phyloP scores from a whole-genome alignment of 92 coral and sea anemone genomes.

The Blastomussa wellsi region DNA sequence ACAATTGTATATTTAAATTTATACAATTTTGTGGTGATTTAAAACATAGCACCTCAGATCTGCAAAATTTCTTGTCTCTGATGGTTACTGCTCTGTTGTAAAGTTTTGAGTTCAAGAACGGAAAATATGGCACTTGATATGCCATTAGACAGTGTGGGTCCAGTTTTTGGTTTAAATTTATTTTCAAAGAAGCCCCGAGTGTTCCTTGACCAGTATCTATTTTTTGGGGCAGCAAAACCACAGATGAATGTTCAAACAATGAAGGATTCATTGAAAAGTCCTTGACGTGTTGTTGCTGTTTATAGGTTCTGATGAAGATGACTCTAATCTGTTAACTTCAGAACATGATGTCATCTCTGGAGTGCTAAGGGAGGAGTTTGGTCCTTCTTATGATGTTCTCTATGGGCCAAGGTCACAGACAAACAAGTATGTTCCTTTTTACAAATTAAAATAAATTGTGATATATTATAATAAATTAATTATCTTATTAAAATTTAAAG shows the following conservation, averaged over 20 bases:
- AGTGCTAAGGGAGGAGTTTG: slow-evolving; percentile 86
- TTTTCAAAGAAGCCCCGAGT: no score
- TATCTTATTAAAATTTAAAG: no score
- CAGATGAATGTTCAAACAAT: not conserved
- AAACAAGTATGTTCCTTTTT: not conserved
- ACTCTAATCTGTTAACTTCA: slow-evolving; percentile 87
- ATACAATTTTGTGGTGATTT: no score
- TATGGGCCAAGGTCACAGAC: slow-evolving; percentile 30
- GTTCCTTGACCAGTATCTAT: no score
- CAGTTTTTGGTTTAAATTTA: no score
- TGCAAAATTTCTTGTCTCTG: no score
- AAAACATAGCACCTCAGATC: no score
- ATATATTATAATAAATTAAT: not conserved
- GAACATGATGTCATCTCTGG: slow-evolving; percentile 90
- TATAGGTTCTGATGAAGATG: slow-evolving; percentile 71
- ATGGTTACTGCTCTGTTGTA: no score
- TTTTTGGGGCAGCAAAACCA: not conserved
- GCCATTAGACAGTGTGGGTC: no score
- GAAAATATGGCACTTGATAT: no score
- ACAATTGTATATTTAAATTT: no score
- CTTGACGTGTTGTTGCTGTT: not conserved
- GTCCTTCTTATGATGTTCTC: slow-evolving; percentile 57
- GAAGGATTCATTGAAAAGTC: not conserved
- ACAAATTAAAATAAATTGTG: not conserved
- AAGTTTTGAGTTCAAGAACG: no score